Percentiles rank a stretch among this genome's conserved stretches.
These are phyloP conservation scores for Drosophila anceps DNA, from an alignment of 2,888 invertebrate genomes.

Conservation along the genomic window DNA sequence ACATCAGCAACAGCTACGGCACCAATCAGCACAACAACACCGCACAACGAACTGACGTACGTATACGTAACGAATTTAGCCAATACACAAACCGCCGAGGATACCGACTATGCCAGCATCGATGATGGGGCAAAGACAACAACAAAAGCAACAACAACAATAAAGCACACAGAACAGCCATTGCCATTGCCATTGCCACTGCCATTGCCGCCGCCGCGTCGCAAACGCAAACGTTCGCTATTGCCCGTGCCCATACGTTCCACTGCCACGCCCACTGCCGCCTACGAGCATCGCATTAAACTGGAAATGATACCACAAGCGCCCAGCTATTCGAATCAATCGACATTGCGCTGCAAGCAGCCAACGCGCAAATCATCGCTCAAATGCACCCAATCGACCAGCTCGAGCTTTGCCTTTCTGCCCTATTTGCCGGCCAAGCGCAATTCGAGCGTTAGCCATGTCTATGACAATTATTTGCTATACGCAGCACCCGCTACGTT, in stretches of 20 bases:
- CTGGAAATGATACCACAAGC: constrained; percentile 73
- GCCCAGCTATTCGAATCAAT: constrained; percentile 82
- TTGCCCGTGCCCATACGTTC: constrained; percentile 76
- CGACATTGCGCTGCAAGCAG: constrained; percentile 75
- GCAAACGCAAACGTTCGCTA: constrained; percentile 82
- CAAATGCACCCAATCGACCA: constrained; percentile 81
- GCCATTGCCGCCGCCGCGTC: constrained; percentile 81
- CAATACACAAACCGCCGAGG: constrained; percentile 64
- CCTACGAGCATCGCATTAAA: constrained; percentile 77
- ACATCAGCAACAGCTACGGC: constrained; percentile 19
- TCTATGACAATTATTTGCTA: constrained; percentile 83
- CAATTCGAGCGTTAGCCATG: constrained; percentile 83
- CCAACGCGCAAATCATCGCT: constrained; percentile 69
- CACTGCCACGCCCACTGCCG: constrained; percentile 54
- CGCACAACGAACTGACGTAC: constrained; percentile 84
- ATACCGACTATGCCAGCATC: constrained; percentile 67
- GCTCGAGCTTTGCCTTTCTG: constrained; percentile 83
- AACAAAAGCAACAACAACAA: constrained; percentile 8
- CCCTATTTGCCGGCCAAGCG: constrained; percentile 83
- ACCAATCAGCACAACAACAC: constrained; percentile 28
- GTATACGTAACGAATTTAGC: constrained; percentile 85
- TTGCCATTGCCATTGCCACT: constrained; percentile 9
- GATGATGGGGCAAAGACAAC: constrained; percentile 45
- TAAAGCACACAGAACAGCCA: background rate
- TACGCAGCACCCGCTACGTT: constrained; percentile 75